phyloP scores from a whole-genome alignment of 2,797 vertebrate genomes.

The Premnoplex brunnescens region DNA sequence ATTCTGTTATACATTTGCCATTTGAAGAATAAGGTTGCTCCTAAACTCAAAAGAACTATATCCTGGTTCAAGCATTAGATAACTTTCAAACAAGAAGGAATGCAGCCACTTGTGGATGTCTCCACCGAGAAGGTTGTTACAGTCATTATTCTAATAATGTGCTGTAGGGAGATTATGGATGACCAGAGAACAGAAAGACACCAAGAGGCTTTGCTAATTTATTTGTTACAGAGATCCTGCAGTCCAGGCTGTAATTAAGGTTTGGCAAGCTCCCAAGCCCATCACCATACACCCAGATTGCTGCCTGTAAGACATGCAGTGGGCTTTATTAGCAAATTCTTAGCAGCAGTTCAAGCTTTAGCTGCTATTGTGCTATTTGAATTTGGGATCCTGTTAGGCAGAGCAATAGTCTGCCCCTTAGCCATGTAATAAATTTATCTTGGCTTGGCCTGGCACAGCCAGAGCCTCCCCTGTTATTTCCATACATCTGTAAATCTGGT shows the following conservation, averaged over 20 bases:
- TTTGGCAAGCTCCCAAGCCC: not conserved
- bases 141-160: not conserved
- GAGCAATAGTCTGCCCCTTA: not conserved
- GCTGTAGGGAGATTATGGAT: not conserved
- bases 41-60: not conserved
- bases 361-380: not conserved
- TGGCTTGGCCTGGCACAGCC: not conserved
- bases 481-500: not conserved
- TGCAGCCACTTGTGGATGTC: not conserved
- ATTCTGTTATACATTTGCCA: not conserved
- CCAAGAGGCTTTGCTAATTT: conserved; percentile 4
- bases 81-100: not conserved
- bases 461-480: not conserved
- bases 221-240: not conserved
- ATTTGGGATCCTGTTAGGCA: not conserved
- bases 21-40: not conserved
- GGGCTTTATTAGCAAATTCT: not conserved
- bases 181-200: conserved; percentile 7
- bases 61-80: not conserved
- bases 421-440: not conserved
- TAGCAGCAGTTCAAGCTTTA: not conserved
- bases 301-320: not conserved
- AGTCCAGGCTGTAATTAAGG: not conserved
- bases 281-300: not conserved
- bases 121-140: not conserved